These are phyloP conservation scores for Eupsilia transversa DNA, from an alignment of 2,888 invertebrate species.

Conservation along the genomic window DNA sequence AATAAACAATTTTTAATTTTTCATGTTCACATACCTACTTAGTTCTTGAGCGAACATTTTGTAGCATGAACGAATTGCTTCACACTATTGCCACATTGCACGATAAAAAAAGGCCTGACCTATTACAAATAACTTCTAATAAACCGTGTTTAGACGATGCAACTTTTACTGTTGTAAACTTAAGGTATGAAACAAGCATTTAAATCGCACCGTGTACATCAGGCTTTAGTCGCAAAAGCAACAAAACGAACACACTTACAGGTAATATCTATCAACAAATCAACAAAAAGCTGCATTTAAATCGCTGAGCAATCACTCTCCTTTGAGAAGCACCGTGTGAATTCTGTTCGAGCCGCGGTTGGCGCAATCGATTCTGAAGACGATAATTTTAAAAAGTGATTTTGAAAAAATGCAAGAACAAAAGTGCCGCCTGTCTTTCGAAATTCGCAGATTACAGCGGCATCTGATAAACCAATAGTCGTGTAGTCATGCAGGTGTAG, in stretches of 20 bases:
- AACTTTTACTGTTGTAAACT: too few species aligned
- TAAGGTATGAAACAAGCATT: too few species aligned
- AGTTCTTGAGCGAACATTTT: neutral
- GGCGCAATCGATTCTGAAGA: slow-evolving; percentile 83
- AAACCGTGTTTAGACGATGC: too few species aligned
- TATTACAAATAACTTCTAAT: too few species aligned
- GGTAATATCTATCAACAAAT: slow-evolving; percentile 64
- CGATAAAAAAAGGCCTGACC: too few species aligned
- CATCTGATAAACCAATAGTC: slow-evolving; percentile 89
- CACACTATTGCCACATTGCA: too few species aligned
- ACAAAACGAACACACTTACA: slow-evolving; percentile 23
- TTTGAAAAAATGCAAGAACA: slow-evolving; percentile 82
- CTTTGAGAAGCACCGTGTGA: slow-evolving; percentile 87
- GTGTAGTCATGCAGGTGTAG: slow-evolving; percentile 73
- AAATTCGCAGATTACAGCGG: slow-evolving; percentile 88
- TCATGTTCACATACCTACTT: neutral
- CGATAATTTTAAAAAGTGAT: slow-evolving; percentile 86
- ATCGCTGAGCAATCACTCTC: slow-evolving; percentile 77
- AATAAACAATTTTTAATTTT: neutral
- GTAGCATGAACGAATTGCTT: too few species aligned
- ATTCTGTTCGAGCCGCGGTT: slow-evolving; percentile 81
- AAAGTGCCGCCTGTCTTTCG: slow-evolving; percentile 84
- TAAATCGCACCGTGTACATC: too few species aligned
- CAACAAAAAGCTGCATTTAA: slow-evolving; percentile 72
- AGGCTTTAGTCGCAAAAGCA: neutral